A percentile compares a stretch with the other conserved stretches of the same genome.
These are phyloP conservation scores for Dissostichus mawsoni DNA, from an alignment of 2,113 vertebrate species.

Conservation along the genomic window DNA sequence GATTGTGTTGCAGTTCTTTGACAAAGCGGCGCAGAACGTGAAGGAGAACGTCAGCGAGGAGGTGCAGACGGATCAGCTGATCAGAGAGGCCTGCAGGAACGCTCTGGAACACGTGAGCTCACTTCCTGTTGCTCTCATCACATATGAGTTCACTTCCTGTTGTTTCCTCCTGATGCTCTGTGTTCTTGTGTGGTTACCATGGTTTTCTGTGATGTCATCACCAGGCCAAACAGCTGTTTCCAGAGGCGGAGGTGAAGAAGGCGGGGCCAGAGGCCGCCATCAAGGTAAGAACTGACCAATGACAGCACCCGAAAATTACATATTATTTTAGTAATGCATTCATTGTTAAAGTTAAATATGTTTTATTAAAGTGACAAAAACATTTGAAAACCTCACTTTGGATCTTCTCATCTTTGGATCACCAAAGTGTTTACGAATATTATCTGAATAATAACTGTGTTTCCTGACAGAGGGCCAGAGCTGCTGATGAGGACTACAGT, in stretches of 20 bases:
- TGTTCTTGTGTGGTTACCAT: not conserved
- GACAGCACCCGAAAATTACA: not conserved
- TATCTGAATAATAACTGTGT: constrained; percentile 15
- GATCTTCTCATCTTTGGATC: too few species aligned
- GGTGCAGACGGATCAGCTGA: constrained; percentile 91
- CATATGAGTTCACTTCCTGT: constrained; percentile 64
- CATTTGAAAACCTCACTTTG: too few species aligned
- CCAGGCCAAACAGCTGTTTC: constrained; percentile 95
- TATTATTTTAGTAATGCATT: too few species aligned
- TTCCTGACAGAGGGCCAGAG: constrained; percentile 85
- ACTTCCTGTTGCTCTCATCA: not conserved
- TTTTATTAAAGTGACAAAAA: too few species aligned
- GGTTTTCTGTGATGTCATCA: constrained; percentile 30
- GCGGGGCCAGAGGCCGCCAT: constrained; percentile 80
- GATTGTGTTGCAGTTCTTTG: constrained; percentile 88
- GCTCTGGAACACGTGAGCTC: constrained; percentile 91
- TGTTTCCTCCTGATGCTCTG: too few species aligned
- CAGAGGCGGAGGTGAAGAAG: constrained; percentile 87
- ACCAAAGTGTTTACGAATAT: too few species aligned
- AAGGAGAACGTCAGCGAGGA: constrained; percentile 94
- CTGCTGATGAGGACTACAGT: constrained; percentile 87
- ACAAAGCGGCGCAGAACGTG: constrained; percentile 93
- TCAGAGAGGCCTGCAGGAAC: constrained; percentile 92
- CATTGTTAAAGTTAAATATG: too few species aligned
- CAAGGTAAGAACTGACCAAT: constrained; percentile 85